Base-by-base conservation (phyloP, 1,140 invertebrate species). In the Nephotettix cincticeps region DNA sequence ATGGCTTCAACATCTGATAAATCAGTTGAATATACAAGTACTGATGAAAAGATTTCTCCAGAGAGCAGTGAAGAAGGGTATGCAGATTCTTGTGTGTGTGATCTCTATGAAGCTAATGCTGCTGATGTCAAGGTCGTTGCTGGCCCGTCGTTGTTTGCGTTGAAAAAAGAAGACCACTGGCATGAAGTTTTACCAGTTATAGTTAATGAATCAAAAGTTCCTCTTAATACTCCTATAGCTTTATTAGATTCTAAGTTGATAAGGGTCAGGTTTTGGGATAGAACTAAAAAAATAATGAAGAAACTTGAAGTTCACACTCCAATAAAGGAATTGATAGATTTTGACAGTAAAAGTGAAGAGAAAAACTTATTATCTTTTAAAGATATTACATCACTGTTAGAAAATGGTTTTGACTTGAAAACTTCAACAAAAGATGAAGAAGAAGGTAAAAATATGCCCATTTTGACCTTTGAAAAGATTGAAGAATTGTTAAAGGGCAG, bases 21-120 rank as follows among this genome's bases (percentile, higher is more conserved):
- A 43, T 43, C 40, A 43, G 9, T n/a, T n/a, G 40, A n/a, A 43
- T 11, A 43, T 6, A 61, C 56, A 27, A 23, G 23, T 27, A 61
- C 56, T 27, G 56, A 61, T 61, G 56, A 61, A 23, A 61, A 61
- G 25, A 27, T 25, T 27, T 61, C 56, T 27, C 21, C 9, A 61
- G 25, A 61, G 9, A 61, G 56, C n/a, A 61, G 14, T 29, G 27
- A 13, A 11, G 25, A 25, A 27, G 47, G 19, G 4, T 19, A 9
- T 2, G 56, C 25, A 61, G 28, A 27, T 61, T 11, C 6, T 2
- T 27, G 56, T 61, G 6, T 23, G 3, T 27, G 56, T 29, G 25
- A 29, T 61, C 9, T 61, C 4, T 61, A 27, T n/a, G 28, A 61
- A 61, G 56, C 23, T 6, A 6, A 61, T 11, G 4, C 1, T 14